Percentiles rank a stretch among this genome's conserved stretches.
Conservation (phyloP, 2,888 invertebrate genomes). For the Drosophila histrio region DNA sequence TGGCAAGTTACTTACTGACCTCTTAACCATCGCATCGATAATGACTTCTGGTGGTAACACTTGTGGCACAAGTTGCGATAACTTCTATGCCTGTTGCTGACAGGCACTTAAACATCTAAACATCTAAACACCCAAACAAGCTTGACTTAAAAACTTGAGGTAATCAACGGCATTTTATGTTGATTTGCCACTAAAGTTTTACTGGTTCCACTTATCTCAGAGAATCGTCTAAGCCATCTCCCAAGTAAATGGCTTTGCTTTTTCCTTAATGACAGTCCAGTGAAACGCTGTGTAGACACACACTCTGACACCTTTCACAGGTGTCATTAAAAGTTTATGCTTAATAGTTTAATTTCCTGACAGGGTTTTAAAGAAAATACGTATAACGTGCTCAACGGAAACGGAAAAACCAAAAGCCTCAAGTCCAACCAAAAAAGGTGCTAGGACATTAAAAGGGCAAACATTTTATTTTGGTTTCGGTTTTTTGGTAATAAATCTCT, state of each 20-base stretch:
- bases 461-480: conserved; percentile 38
- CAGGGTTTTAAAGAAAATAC: conserved; percentile 33
- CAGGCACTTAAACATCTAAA: conserved; percentile 33
- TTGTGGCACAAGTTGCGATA: conserved; percentile 23
- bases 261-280: conserved; percentile 46
- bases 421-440: conserved; percentile 48
- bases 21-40: conserved; percentile 5
- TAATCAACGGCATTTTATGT: conserved; percentile 72
- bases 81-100: conserved; percentile 52
- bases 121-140: conserved; percentile 20
- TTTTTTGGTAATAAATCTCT: conserved; percentile 63
- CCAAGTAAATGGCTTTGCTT: conserved; percentile 43
- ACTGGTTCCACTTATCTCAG: conserved; percentile 61
- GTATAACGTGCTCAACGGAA: not conserved
- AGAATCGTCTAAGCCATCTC: conserved; percentile 40
- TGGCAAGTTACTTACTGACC: not conserved
- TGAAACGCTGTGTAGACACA: conserved; percentile 2
- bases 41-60: conserved; percentile 19
- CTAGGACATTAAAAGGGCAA: conserved; percentile 40
- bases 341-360: conserved; percentile 75
- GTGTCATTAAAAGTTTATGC: conserved; percentile 68
- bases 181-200: conserved; percentile 72
- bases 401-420: conserved; percentile 16
- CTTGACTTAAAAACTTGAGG: conserved; percentile 43
- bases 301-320: conserved; percentile 48